phyloP scores from a whole-genome alignment of 2,113 vertebrate species.

The Petaurus breviceps region DNA sequence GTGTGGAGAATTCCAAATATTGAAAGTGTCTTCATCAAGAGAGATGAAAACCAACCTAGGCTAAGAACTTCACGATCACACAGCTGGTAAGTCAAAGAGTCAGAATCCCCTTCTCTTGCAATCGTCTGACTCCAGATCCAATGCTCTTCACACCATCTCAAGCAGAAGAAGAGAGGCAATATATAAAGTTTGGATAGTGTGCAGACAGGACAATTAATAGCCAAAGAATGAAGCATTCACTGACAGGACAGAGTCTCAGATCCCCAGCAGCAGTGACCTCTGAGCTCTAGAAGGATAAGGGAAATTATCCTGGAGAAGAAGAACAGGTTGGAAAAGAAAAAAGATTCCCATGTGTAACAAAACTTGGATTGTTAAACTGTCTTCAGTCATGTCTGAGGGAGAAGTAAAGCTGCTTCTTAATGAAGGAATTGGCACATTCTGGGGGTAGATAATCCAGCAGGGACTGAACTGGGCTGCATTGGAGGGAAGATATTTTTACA shows the following conservation, averaged over 20 bases:
- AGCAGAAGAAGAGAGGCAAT: not conserved
- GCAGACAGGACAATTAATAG: not conserved
- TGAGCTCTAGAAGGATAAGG: not conserved
- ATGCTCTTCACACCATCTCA: not conserved
- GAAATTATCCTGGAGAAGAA: not conserved
- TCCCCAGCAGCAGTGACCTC: not conserved
- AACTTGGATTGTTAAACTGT: not conserved
- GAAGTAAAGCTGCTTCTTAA: not conserved
- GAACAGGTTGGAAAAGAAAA: not conserved
- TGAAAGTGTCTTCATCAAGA: too few relatives aligned
- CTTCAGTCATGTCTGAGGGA: not conserved
- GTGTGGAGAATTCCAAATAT: too few relatives aligned
- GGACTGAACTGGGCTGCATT: slow-evolving; percentile 20
- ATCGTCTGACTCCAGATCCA: not conserved
- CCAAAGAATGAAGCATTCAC: not conserved
- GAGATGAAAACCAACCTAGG: too few relatives aligned
- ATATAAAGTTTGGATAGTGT: not conserved
- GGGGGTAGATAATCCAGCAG: slow-evolving; percentile 15
- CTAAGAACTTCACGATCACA: not conserved
- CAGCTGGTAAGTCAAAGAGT: not conserved
- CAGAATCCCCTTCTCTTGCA: not conserved
- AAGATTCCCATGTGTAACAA: not conserved
- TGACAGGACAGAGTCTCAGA: not conserved
- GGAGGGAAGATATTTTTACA: slow-evolving; percentile 65
- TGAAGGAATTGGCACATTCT: slow-evolving; percentile 27